A percentile compares a stretch with the other conserved stretches of the same genome.
Conservation (phyloP, 2,888 invertebrate species). For the Crioceris asparagi region DNA sequence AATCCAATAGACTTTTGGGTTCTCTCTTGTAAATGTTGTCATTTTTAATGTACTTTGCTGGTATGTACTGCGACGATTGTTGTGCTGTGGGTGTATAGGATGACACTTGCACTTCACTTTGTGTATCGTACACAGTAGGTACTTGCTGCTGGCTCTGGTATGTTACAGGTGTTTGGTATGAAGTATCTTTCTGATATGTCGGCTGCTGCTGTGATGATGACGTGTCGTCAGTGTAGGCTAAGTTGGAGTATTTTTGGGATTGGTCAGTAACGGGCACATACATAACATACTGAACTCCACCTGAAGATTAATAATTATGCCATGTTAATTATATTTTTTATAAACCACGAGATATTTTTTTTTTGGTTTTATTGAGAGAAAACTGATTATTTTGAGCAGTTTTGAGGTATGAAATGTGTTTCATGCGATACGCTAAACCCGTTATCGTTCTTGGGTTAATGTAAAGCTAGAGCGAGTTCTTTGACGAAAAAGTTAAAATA, state of each 20-base stretch:
- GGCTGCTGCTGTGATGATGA: conserved; percentile 5
- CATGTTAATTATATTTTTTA: conserved; percentile 2
- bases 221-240: conserved; percentile 13
- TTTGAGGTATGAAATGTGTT: too few relatives aligned
- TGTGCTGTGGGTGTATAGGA: conserved; percentile 5
- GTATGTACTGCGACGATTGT: conserved; percentile 7
- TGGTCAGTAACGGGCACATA: conserved; percentile 26
- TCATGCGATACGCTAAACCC: too few relatives aligned
- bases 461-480: too few relatives aligned
- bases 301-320: conserved; percentile 11
- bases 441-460: too few relatives aligned
- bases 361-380: background rate
- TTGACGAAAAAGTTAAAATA: too few relatives aligned
- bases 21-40: conserved; percentile 22
- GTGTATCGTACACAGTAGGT: background rate
- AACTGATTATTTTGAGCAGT: too few relatives aligned
- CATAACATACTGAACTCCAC: conserved; percentile 31
- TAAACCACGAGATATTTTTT: background rate
- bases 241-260: conserved; percentile 21
- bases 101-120: conserved; percentile 1
- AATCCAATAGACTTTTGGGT: conserved; percentile 42
- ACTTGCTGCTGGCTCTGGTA: conserved; percentile 7
- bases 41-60: conserved; percentile 10
- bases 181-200: conserved; percentile 6
- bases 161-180: too few relatives aligned